Percentiles rank a stretch among this genome's conserved stretches.
Evolutionary conservation across 1,140 invertebrate genomes (phyloP).

Genomic region (Calephelis virginiensis): DNA sequence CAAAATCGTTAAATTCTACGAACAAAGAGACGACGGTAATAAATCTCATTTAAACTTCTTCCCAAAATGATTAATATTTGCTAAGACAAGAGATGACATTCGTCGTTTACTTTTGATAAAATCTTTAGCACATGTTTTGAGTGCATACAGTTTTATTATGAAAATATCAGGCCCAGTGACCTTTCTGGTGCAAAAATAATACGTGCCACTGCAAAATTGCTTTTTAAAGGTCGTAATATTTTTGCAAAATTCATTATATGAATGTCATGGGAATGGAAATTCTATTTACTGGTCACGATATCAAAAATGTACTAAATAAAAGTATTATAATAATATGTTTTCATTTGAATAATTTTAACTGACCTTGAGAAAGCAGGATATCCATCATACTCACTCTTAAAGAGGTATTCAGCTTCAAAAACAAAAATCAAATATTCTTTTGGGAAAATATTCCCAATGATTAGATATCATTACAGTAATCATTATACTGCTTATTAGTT

Average conservation of each 20-base stretch:
- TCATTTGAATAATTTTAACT: too few relatives aligned
- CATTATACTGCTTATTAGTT: too few relatives aligned
- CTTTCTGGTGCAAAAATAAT: slow-evolving; percentile 10
- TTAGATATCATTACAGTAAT: too few relatives aligned
- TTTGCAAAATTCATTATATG: background rate
- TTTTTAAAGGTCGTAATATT: slow-evolving; percentile 4
- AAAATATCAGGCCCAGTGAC: slow-evolving; percentile 11
- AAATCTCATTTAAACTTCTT: background rate
- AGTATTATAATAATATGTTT: too few relatives aligned
- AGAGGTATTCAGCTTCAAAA: too few relatives aligned
- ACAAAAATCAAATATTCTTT: too few relatives aligned
- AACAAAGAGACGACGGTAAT: background rate
- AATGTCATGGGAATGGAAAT: background rate
- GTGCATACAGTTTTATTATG: slow-evolving; percentile 19
- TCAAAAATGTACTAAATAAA: background rate
- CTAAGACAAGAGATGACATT: slow-evolving; percentile 10
- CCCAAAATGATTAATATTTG: background rate
- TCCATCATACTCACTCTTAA: too few relatives aligned
- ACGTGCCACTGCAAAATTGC: slow-evolving; percentile 4
- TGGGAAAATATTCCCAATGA: too few relatives aligned
- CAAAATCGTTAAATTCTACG: too few relatives aligned
- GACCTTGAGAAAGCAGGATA: too few relatives aligned
- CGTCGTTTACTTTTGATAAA: slow-evolving; percentile 20
- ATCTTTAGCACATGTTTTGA: slow-evolving; percentile 30
- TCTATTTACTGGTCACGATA: background rate